Conservation (phyloP, 2,888 invertebrate species). For the Priocnemis perturbator region DNA sequence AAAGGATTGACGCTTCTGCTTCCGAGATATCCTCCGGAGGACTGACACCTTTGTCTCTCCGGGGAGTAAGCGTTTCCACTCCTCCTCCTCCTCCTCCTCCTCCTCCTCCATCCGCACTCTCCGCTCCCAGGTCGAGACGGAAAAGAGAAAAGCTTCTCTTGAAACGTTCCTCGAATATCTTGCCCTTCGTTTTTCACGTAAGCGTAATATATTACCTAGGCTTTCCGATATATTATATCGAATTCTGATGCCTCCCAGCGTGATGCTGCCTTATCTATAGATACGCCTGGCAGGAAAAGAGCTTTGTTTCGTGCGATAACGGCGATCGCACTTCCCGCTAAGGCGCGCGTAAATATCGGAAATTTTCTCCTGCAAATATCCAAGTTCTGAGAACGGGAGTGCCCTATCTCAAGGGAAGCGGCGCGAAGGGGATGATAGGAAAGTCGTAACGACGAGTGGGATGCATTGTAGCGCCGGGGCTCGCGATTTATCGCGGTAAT, state of each 20-base stretch:
- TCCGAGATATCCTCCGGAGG: slow-evolving; percentile 61
- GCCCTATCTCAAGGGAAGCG: slow-evolving; percentile 12
- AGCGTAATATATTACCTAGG: no score
- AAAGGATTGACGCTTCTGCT: slow-evolving; percentile 69
- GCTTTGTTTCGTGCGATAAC: not conserved
- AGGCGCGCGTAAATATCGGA: not conserved
- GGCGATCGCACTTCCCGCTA: not conserved
- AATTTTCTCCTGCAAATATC: slow-evolving; percentile 24
- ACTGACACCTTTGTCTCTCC: slow-evolving; percentile 65
- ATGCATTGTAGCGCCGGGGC: slow-evolving; percentile 61
- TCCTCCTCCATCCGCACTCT: not conserved
- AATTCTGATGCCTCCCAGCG: no score
- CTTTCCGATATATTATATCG: no score
- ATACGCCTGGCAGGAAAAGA: not conserved
- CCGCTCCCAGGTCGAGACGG: not conserved
- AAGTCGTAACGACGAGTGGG: slow-evolving; percentile 61
- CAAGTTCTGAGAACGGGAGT: slow-evolving; percentile 27
- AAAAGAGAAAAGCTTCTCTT: slow-evolving; percentile 11
- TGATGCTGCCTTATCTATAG: not conserved
- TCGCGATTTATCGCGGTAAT: slow-evolving; percentile 71
- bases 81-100: slow-evolving; percentile 45
- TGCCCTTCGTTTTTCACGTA: no score
- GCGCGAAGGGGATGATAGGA: slow-evolving; percentile 52
- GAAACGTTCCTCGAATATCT: not conserved
- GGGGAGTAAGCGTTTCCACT: slow-evolving; percentile 49